These are phyloP conservation scores for Machimus atricapillus DNA, from an alignment of 2,888 invertebrate species.

Conservation along the genomic window DNA sequence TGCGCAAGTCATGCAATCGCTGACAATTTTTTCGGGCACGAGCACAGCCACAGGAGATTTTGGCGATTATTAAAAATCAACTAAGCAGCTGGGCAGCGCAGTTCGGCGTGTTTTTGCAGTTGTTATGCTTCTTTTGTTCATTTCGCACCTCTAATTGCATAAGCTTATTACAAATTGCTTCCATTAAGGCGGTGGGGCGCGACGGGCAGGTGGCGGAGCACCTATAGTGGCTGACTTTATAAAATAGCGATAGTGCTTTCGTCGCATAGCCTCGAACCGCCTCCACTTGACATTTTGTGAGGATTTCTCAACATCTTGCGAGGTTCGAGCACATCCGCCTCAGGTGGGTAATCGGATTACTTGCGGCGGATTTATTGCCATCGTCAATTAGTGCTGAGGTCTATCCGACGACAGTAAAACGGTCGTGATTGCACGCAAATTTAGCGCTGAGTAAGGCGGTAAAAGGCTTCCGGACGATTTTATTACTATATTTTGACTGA, in stretches of 20 bases:
- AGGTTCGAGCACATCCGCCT: constrained; percentile 22
- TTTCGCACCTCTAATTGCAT: constrained; percentile 29
- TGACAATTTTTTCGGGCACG: not conserved
- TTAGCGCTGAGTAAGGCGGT: not conserved
- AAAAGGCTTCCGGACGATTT: not conserved
- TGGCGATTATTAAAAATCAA: constrained; percentile 18
- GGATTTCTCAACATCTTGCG: constrained; percentile 19
- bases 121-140: not conserved
- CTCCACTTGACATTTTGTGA: constrained; percentile 32
- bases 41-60: not conserved
- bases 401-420: not conserved
- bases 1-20: not conserved
- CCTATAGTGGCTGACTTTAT: not conserved
- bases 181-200: not conserved
- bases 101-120: not conserved
- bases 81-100: not conserved
- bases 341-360: constrained; percentile 20
- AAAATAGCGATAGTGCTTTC: constrained; percentile 2
- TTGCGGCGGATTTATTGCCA: not conserved
- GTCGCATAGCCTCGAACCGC: constrained; percentile 22
- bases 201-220: not conserved
- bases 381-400: constrained; percentile 20
- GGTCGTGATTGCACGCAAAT: not conserved
- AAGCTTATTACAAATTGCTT: constrained; percentile 21
- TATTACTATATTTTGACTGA: not conserved